Evolutionary conservation across 2,797 vertebrate genomes (phyloP).

Genomic region (Argya squamiceps): DNA sequence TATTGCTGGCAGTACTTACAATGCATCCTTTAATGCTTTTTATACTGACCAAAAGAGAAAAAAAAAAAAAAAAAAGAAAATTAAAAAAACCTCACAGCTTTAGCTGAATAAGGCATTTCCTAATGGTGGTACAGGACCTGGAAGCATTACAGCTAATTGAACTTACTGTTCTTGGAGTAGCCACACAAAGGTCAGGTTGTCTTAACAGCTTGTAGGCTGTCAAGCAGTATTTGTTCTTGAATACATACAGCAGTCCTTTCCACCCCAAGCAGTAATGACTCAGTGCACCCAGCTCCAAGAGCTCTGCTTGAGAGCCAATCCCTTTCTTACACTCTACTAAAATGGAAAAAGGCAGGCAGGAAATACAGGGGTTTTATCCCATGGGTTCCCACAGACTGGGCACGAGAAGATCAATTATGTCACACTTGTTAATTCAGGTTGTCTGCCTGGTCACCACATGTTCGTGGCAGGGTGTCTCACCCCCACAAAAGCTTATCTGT

Average conservation of each 20-base stretch:
- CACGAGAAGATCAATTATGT: background rate
- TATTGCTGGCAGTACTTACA: background rate
- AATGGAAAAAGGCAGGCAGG: background rate
- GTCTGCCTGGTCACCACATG: background rate
- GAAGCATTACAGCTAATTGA: slow-evolving; percentile 38
- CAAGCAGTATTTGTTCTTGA: slow-evolving; percentile 25
- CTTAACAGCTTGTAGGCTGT: slow-evolving; percentile 40
- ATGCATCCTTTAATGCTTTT: background rate
- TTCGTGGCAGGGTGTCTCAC: background rate
- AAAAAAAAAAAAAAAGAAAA: background rate
- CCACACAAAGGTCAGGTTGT: slow-evolving; percentile 48
- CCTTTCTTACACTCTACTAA: background rate
- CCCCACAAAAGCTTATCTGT: background rate
- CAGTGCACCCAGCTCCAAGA: background rate
- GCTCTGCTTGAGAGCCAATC: background rate
- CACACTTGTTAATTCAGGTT: background rate
- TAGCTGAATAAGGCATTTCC: slow-evolving; percentile 47
- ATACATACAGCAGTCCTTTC: slow-evolving; percentile 8
- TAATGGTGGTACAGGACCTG: slow-evolving; percentile 20
- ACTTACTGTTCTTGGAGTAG: slow-evolving; percentile 14
- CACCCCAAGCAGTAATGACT: background rate
- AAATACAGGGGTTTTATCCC: background rate
- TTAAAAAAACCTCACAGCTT: background rate
- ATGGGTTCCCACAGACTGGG: background rate
- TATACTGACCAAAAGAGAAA: background rate